Evolutionary conservation across 2,113 vertebrate species (phyloP).

Genomic region (Motacilla tschutschensis): DNA sequence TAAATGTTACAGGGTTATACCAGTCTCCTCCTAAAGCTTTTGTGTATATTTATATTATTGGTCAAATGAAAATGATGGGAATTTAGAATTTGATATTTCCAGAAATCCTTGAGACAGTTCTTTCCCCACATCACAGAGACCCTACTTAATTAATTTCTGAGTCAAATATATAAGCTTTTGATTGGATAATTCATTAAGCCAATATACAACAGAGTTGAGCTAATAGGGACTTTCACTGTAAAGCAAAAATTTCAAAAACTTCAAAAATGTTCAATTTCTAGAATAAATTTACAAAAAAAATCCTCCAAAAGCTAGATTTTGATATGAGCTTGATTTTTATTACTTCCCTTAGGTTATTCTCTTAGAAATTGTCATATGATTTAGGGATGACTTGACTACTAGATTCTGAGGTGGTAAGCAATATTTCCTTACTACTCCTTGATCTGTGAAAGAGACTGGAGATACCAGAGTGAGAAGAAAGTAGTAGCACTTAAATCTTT

Average conservation of each 20-base stretch:
- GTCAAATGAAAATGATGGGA: background rate
- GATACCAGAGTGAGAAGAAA: background rate
- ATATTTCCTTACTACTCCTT: slow-evolving; percentile 31
- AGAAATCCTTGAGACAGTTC: background rate
- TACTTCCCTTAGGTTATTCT: slow-evolving; percentile 22
- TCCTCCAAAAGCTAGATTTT: background rate
- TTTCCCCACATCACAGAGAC: background rate
- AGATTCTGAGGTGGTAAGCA: background rate
- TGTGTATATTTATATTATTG: background rate
- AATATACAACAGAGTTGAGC: slow-evolving; percentile 7
- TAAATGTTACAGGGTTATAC: background rate
- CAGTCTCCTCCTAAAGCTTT: background rate
- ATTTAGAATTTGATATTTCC: background rate
- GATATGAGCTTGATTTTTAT: slow-evolving; percentile 44
- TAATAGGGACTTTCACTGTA: background rate
- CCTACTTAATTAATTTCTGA: background rate
- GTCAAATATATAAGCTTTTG: background rate
- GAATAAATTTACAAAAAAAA: background rate
- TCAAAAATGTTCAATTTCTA: background rate
- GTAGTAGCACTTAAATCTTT: background rate
- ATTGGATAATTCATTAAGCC: background rate
- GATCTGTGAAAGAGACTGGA: slow-evolving; percentile 19
- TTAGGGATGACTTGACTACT: background rate
- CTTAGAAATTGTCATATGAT: slow-evolving; percentile 18
- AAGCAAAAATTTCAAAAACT: slow-evolving; percentile 21